These are phyloP conservation scores for Perithous albicinctus DNA, from an alignment of 2,888 invertebrate species.

Conservation along the genomic window DNA sequence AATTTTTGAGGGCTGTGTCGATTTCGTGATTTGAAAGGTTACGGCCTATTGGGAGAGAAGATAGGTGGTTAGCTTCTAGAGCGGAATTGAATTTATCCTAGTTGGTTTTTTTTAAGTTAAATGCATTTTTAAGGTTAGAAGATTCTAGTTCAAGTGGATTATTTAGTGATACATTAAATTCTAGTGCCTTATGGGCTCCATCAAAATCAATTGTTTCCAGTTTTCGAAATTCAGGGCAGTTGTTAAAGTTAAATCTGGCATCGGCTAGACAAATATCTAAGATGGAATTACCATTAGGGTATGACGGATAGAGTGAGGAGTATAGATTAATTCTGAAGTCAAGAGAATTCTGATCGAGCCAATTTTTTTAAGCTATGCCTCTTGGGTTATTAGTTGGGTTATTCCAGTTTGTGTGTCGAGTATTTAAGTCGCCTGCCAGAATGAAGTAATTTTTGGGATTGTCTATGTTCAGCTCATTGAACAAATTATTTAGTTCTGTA, in stretches of 20 bases:
- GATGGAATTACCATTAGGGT: constrained; percentile 32
- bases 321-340: constrained; percentile 1
- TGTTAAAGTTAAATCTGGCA: constrained; percentile 15
- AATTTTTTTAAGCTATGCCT: constrained; percentile 20
- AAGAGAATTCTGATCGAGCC: not conserved
- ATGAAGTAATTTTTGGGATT: constrained; percentile 36
- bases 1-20: not conserved
- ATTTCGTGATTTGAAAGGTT: constrained; percentile 1
- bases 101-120: not conserved
- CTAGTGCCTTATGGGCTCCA: constrained; percentile 50
- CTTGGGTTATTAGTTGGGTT: constrained; percentile 36
- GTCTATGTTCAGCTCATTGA: constrained; percentile 32
- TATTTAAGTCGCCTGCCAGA: constrained; percentile 58
- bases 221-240: constrained; percentile 6
- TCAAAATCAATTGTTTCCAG: constrained; percentile 52
- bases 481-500: constrained; percentile 38
- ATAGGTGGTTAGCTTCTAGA: not conserved
- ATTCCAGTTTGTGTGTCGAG: constrained; percentile 46
- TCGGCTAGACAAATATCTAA: constrained; percentile 50
- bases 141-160: not conserved
- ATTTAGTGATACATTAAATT: constrained; percentile 23
- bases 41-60: not conserved
- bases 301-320: not conserved
- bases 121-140: not conserved
- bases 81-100: not conserved